Evolutionary conservation across 2,888 invertebrate species (phyloP).

Genomic region (Lypha dubia): DNA sequence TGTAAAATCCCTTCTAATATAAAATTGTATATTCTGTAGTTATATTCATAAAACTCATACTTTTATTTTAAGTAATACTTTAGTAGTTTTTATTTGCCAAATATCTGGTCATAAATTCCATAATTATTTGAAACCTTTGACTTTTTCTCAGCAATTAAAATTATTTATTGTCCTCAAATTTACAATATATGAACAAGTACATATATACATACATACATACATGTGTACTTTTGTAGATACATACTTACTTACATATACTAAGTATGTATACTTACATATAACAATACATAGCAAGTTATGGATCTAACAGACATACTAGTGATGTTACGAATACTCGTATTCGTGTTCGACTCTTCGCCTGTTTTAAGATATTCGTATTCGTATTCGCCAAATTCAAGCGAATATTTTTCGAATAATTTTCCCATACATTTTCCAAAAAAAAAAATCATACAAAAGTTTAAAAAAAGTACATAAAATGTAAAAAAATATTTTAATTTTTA

Average conservation of each 20-base stretch:
- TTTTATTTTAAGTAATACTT: background rate
- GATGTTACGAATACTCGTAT: no score
- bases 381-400: no score
- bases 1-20: constrained; percentile 14
- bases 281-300: background rate
- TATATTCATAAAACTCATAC: background rate
- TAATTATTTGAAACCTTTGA: constrained; percentile 65
- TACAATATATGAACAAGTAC: constrained; percentile 20
- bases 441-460: no score
- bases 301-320: constrained; percentile 19
- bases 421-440: no score
- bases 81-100: constrained; percentile 46
- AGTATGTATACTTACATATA: background rate
- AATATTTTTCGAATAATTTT: no score
- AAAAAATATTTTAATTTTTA: no score
- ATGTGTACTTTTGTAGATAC: background rate
- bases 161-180: constrained; percentile 64
- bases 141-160: constrained; percentile 66
- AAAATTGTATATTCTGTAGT: background rate
- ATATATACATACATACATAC: background rate
- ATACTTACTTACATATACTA: background rate
- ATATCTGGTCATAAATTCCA: constrained; percentile 50
- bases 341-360: no score
- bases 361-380: no score
- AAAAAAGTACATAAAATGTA: no score